Evolutionary conservation across 37 sponge, comb jelly and placozoan genomes (phyloP), one percentile per base, ranked within the genome.

Genomic region (Geodia barretti): DNA sequence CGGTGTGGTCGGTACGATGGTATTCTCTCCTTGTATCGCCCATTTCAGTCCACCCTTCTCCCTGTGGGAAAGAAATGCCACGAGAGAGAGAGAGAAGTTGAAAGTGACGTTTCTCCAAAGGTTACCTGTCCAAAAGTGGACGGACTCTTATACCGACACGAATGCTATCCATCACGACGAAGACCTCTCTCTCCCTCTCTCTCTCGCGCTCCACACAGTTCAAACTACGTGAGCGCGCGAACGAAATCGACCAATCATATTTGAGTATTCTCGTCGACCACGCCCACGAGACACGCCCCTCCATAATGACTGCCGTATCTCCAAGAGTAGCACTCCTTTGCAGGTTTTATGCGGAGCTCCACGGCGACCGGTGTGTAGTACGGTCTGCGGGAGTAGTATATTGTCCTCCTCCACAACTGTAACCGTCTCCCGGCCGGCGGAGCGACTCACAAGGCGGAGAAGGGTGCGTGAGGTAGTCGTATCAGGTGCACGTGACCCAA

Each of bases 131-230:
- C 37, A 87, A 38, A 9, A 87, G 70, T 2, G 88, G 88, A 76
- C 88, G 89, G 14, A 80, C 79, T 37, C 89, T 77, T 60, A 89
- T 79, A 54, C 76, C 89, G 4, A 89, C 89, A 31, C 77, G 60
- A 33, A 89, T 89, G 24, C 43, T 83, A 24, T 83, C 89, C 84
- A 82, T 82, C 14, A 14, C 14, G 54, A 47, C 54, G 54, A 47
- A n/a, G n/a, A n/a, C n/a, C n/a, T n/a, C n/a, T n/a, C n/a, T n/a
- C n/a, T n/a, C n/a, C n/a, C n/a, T n/a, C n/a, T 14, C 14, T 47
- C 14, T 47, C 54, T 7, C 54, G 54, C 54, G 54, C 54, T 47
- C 14, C 54, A 14, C 14, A 47, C 14, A 14, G 14, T 47, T n/a
- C n/a, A n/a, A n/a, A n/a, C n/a, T n/a, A n/a, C n/a, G n/a, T n/a